Base-by-base conservation (phyloP, 2,113 vertebrate genomes). In the Oxygymnocypris stewartii region DNA sequence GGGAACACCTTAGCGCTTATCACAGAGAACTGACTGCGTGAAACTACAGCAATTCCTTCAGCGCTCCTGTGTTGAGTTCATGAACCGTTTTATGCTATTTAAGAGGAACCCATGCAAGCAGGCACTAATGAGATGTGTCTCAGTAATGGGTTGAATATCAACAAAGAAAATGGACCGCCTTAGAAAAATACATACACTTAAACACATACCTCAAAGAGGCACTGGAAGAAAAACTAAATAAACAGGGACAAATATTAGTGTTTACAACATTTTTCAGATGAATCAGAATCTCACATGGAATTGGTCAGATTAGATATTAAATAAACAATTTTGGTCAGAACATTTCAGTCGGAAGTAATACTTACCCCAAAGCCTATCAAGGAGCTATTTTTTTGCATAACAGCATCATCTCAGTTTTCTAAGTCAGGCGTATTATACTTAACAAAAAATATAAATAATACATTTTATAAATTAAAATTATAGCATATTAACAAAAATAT, bases 1-100 rank as follows among this genome's bases (percentile, higher is more conserved):
- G 74, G 79, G 71, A 85, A 84, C 85, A 88, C 82, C 89, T 89
- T 63, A 65, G 76, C 78, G 67, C 71, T 89, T 88, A 89, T 81
- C 81, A 31, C 59, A 82, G 40, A 80, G 49, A 59, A 85, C 84
- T 8, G 49, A 44, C 47, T 18, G 69, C 4, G 82, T 28, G 79
- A 35, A 77, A 80, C 65, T 84, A 65, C 74, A 78, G 31, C 31
- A 85, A 78, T 42, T 85, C 10, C 20, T 47, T 84, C 76, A 79
- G 78, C 69, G 49, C 59, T 71, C n/a, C n/a, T 31, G 16, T 40
- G 51, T 61, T n/a, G 31, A 85, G 71, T 51, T 54, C 79, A 8
- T 78, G 75, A 57, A 85, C 25, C 54, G 6, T 49, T 65, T 75
- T 35, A 74, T 47, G 47, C 79, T 79, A 35, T 59, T 82, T 85